phyloP scores from a whole-genome alignment of 2,797 vertebrate genomes.

The Gymnothorax reevesii region DNA sequence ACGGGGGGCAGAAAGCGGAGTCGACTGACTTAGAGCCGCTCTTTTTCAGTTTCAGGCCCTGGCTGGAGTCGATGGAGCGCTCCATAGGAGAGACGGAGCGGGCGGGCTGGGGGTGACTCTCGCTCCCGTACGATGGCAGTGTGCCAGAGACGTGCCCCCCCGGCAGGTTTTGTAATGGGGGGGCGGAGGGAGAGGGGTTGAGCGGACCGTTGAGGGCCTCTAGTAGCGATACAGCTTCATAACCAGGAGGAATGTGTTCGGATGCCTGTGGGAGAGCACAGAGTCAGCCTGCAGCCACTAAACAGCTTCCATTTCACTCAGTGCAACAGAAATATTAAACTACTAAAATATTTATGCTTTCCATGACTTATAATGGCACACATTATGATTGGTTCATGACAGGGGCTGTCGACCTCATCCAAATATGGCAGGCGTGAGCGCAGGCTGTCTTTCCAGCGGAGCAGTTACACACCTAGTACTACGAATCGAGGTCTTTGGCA shows the following conservation, averaged over 20 bases:
- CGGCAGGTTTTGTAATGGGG: constrained; percentile 75
- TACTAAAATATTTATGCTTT: not conserved
- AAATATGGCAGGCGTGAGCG: too few species aligned
- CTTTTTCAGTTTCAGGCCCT: constrained; percentile 86
- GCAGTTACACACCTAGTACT: too few species aligned
- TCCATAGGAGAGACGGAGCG: constrained; percentile 83
- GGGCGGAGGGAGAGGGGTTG: constrained; percentile 75
- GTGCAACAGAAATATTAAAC: not conserved
- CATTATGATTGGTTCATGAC: not conserved
- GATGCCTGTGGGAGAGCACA: constrained; percentile 73
- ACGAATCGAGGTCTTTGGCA: too few species aligned
- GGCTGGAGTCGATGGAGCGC: constrained; percentile 75
- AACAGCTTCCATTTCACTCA: not conserved
- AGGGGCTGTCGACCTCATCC: too few species aligned
- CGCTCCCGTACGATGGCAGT: constrained; percentile 81
- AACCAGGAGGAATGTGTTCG: constrained; percentile 92
- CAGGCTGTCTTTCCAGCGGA: too few species aligned
- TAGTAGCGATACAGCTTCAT: constrained; percentile 93
- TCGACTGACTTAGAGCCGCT: constrained; percentile 87
- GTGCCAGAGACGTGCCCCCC: constrained; percentile 75
- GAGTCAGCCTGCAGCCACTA: not conserved
- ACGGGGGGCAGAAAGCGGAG: not conserved
- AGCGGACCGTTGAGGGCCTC: constrained; percentile 95
- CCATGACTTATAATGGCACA: not conserved
- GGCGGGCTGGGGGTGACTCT: constrained; percentile 76